Evolutionary conservation across 2,797 vertebrate species (phyloP), one percentile per base, ranked within the genome.

Genomic region (Rhynchonycteris naso): DNA sequence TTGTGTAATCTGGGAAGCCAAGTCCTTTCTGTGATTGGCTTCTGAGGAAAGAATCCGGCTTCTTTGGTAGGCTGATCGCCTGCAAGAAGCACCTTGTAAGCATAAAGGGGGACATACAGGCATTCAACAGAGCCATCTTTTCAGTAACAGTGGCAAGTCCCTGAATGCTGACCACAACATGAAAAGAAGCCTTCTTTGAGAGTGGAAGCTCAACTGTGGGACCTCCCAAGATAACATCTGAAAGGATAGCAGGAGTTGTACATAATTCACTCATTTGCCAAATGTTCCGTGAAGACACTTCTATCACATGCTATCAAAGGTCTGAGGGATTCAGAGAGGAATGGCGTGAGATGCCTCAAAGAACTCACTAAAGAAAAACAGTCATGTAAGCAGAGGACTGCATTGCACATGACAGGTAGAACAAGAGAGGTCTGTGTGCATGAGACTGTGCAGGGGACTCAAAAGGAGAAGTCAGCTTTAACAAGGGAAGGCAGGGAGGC

Each of bases 351-450:
- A 43, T 24, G 22, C n/a, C 10, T 74, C 33, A 9, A 35, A 50
- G 50, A 38, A 15, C n/a, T 58, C 78, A 38, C 13, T 16, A 7
- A 52, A 66, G 35, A 30, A 15, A 75, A 59, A 33, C 0, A 21
- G 19, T 14, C 18, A 0, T 4, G 18, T 5, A 16, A 75, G 18
- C 3, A 35, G 65, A 79, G 68, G 24, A 4, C 3, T 16, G 14
- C 18, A 0, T 2, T 35, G 21, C 14, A 26, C 6, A 2, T 0
- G 2, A 38, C 68, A 24, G 19, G 26, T 7, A 1, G 15, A 43
- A 14, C 7, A 54, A 30, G 33, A 28, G 9, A 30, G 4, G 4
- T 3, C 61, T 47, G 54, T 24, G 0, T 8, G 26, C 43, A 2
- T 1, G 24, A 54, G 15, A 33, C 47, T n/a, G 43, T 7, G 19